A percentile compares a stretch with the other conserved stretches of the same genome.
These are phyloP conservation scores for Cylloceria caligata DNA, from an alignment of 2,888 invertebrate genomes.

Conservation along the genomic window DNA sequence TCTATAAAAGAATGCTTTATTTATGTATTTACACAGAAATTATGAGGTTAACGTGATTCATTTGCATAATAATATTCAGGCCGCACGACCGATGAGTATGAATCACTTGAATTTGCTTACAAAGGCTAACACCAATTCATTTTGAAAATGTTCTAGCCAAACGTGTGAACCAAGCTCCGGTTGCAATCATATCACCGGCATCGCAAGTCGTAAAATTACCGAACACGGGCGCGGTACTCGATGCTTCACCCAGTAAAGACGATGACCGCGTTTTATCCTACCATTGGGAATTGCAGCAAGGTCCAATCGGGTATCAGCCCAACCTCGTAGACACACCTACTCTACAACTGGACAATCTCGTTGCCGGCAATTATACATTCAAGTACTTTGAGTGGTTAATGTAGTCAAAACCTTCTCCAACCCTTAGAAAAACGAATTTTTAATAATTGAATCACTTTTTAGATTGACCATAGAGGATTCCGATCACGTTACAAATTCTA, in stretches of 20 bases:
- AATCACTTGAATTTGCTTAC: neutral
- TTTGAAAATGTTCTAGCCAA: conserved; percentile 86
- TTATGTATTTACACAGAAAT: too few species aligned
- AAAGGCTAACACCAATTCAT: neutral
- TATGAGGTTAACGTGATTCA: too few species aligned
- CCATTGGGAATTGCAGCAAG: conserved; percentile 96
- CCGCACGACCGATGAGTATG: too few species aligned
- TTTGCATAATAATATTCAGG: too few species aligned
- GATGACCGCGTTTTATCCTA: conserved; percentile 94
- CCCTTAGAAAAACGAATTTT: neutral
- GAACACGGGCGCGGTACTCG: conserved; percentile 95
- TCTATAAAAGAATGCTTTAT: too few species aligned
- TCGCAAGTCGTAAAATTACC: conserved; percentile 95
- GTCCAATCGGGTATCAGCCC: conserved; percentile 94
- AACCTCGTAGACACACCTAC: conserved; percentile 92
- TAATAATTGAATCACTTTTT: conserved; percentile 35
- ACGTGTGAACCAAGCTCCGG: conserved; percentile 93
- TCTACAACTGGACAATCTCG: conserved; percentile 93
- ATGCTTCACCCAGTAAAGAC: conserved; percentile 92
- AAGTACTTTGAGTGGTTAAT: conserved; percentile 84
- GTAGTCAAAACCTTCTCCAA: neutral
- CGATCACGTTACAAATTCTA: conserved; percentile 93
- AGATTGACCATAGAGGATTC: conserved; percentile 96
- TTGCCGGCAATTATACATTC: conserved; percentile 96
- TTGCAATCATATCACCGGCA: conserved; percentile 94